Conservation (phyloP, 2,113 vertebrate species). For the Neotoma lepida region DNA sequence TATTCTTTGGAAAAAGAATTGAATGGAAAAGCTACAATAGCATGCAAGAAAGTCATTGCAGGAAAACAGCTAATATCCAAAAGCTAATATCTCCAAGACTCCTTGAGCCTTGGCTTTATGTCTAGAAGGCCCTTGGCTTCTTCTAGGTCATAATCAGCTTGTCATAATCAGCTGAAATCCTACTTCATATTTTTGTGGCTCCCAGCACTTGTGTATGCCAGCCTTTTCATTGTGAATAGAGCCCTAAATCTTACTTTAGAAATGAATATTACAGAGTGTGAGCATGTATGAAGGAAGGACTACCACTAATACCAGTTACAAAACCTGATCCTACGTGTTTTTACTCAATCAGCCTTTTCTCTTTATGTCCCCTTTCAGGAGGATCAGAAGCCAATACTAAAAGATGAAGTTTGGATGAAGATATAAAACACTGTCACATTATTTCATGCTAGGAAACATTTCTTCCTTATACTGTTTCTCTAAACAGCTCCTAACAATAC, state of each 20-base stretch:
- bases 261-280: slow-evolving; percentile 83
- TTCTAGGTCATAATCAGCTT: too few species aligned
- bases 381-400: slow-evolving; percentile 84
- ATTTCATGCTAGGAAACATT: slow-evolving; percentile 78
- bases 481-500: slow-evolving; percentile 70
- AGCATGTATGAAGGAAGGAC: slow-evolving; percentile 78
- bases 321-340: slow-evolving; percentile 88
- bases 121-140: too few species aligned
- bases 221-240: slow-evolving; percentile 87
- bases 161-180: too few species aligned
- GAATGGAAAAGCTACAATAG: too few species aligned
- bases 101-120: too few species aligned
- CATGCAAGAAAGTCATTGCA: too few species aligned
- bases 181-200: too few species aligned
- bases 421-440: slow-evolving; percentile 76
- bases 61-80: too few species aligned
- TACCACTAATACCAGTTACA: slow-evolving; percentile 88
- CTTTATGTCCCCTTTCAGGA: slow-evolving; percentile 84
- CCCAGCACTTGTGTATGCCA: slow-evolving; percentile 65
- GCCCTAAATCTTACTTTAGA: slow-evolving; percentile 88
- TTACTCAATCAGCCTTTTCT: slow-evolving; percentile 87
- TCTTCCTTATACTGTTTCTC: slow-evolving; percentile 73
- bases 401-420: slow-evolving; percentile 83
- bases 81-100: too few species aligned
- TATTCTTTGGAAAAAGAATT: too few species aligned